A percentile compares a stretch with the other conserved stretches of the same genome.
Evolutionary conservation across 2,797 vertebrate genomes (phyloP).

Genomic region (Ispidina picta): DNA sequence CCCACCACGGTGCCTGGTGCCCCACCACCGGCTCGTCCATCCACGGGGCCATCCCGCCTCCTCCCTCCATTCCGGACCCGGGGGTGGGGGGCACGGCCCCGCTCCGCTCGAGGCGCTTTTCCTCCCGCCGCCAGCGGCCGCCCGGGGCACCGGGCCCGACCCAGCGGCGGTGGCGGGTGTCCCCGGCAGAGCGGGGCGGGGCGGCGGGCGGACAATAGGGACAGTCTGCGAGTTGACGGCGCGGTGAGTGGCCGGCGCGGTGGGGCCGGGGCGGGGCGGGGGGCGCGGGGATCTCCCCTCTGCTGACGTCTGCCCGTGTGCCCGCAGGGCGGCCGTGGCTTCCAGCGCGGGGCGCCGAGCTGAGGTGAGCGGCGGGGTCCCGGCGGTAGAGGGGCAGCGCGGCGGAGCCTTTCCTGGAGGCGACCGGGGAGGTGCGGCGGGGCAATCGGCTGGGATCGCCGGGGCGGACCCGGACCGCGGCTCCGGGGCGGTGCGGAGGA

Average conservation of each 20-base stretch:
- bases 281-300: not conserved
- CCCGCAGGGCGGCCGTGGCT: not conserved
- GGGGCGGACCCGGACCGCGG: not conserved
- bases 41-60: not conserved
- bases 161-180: not conserved
- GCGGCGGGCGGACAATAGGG: not conserved
- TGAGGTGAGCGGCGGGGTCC: not conserved
- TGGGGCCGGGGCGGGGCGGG: not conserved
- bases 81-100: not conserved
- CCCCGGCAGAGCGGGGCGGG: not conserved
- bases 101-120: not conserved
- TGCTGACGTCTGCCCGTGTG: not conserved
- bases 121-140: too few species aligned
- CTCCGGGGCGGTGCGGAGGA: too few species aligned
- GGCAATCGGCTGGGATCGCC: not conserved
- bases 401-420: not conserved
- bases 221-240: not conserved
- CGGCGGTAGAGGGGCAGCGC: not conserved
- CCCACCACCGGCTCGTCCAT: not conserved
- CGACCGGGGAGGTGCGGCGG: not conserved
- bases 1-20: rapidly evolving
- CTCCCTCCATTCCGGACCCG: not conserved
- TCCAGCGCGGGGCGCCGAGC: not conserved
- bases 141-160: not conserved
- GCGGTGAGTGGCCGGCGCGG: conserved; percentile 1